These are phyloP conservation scores for Aphidius ervi DNA, from an alignment of 1,140 invertebrate genomes.

Conservation along the genomic window DNA sequence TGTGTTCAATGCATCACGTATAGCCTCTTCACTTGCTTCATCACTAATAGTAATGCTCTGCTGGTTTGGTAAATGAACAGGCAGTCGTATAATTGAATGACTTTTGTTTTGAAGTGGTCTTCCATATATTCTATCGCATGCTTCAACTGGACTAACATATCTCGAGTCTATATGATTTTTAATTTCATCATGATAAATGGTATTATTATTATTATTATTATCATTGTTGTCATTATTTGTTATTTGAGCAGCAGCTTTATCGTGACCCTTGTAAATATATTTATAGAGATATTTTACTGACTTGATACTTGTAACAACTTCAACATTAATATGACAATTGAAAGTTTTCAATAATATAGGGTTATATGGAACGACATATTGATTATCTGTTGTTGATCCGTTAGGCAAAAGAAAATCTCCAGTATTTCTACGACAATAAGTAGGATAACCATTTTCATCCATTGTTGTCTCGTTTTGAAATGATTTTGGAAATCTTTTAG, in stretches of 20 bases:
- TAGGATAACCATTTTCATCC: constrained; percentile 34
- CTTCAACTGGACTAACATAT: constrained; percentile 5
- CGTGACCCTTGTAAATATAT: constrained; percentile 16
- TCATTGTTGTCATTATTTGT: neutral
- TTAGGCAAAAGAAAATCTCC: neutral
- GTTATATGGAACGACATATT: constrained; percentile 16
- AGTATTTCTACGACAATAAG: constrained; percentile 18
- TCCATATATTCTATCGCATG: neutral
- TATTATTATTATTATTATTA: neutral
- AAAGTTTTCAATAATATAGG: constrained; percentile 16
- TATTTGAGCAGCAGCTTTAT: constrained; percentile 3
- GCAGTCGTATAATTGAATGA: constrained; percentile 16
- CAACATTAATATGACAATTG: constrained; percentile 20
- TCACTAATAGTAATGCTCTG: constrained; percentile 6
- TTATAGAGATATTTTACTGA: constrained; percentile 15
- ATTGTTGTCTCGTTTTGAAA: constrained; percentile 34
- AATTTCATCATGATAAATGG: constrained; percentile 12
- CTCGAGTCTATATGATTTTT: constrained; percentile 2
- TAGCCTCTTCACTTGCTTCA: constrained; percentile 33
- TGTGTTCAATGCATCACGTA: constrained; percentile 35
- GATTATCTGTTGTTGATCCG: constrained; percentile 10
- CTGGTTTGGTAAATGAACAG: constrained; percentile 2
- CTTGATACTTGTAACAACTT: constrained; percentile 15
- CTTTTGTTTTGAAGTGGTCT: neutral
- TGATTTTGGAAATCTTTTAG: constrained; percentile 38